These are phyloP conservation scores for Tethya wilhelma DNA, from an alignment of 37 sponge, comb jelly and placozoan genomes.

Conservation along the genomic window DNA sequence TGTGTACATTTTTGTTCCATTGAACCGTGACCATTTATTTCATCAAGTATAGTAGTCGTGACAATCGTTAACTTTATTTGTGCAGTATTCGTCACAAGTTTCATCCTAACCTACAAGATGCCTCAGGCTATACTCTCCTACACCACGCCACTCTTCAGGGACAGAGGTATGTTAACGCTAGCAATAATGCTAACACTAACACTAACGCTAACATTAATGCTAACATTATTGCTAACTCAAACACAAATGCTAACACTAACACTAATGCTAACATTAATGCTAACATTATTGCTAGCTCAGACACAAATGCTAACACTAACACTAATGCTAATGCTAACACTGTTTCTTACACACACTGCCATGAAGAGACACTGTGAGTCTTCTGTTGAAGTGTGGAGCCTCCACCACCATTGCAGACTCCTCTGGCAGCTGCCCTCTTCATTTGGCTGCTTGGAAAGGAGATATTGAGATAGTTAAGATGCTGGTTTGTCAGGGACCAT, in stretches of 20 bases:
- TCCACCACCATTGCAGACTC: conserved; percentile 61
- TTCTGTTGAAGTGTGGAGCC: conserved; percentile 44
- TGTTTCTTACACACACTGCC: not conserved
- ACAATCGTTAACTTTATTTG: not conserved
- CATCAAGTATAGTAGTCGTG: not conserved
- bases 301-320: not conserved
- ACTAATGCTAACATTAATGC: not conserved
- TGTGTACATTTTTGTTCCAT: too few relatives aligned
- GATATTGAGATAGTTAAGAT: conserved; percentile 73
- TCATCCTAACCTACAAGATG: conserved; percentile 85
- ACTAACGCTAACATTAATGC: not conserved
- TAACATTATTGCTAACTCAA: not conserved
- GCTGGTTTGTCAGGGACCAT: conserved; percentile 81
- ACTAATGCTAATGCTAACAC: not conserved
- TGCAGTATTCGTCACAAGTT: conserved; percentile 34
- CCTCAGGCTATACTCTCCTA: conserved; percentile 75
- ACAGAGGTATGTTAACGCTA: conserved; percentile 55
- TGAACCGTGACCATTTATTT: not conserved
- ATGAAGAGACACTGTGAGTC: conserved; percentile 30
- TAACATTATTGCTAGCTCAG: not conserved
- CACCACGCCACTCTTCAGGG: conserved; percentile 85
- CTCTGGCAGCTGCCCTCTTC: conserved; percentile 78
- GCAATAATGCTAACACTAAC: not conserved
- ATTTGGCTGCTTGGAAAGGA: conserved; percentile 88
- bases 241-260: not conserved